Base-by-base conservation (phyloP, 2,113 vertebrate genomes). In the Alaudala cheleensis region DNA sequence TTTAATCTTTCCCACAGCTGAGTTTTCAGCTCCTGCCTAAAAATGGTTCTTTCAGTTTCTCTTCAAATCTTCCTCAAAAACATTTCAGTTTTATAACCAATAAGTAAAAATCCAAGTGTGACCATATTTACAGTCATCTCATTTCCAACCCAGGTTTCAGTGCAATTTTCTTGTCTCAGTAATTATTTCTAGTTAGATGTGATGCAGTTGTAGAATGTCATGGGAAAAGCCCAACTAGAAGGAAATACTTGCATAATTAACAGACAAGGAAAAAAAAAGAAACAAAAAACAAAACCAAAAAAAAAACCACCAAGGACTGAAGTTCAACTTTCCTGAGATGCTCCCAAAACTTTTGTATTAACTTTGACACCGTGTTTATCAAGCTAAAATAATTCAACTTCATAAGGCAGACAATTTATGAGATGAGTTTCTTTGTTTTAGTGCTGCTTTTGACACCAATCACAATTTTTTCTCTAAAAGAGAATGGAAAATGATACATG, bases 181-280 rank as follows among this genome's bases (percentile, higher is more conserved):
- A 89, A 84, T 89, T 96, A 91, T 64, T 91, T 91, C 62, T 81
- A 81, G 78, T 72, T 85, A 89, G 28, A 71, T 37, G n/a, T 49
- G 60, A 88, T 83, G 54, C 54, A 96, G 91, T 82, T 93, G 71
- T 77, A 93, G 42, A 11, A 83, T 74, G 31, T 61, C n/a, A 67
- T 57, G 61, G 47, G 71, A 57, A 31, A 89, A 95, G 25, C 77
- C 37, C 0, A 0, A 33, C 29, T 69, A 26, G 49, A 84, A 33
- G n/a, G 17, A 81, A 95, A 92, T 56, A 72, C 24, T 74, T 85
- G 42, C 2, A 40, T 37, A 86, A 60, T 54, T 73, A 88, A 24
- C 6, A 88, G 20, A 58, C 5, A 14, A 23, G 3, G 0, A 33
- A 47, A 45, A 37, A 54, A 70, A 86, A 40, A 44, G 9, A 16